Evolutionary conservation across 2,888 invertebrate genomes (phyloP), one percentile per base, ranked within the genome.

Genomic region (Oligia strigilis): DNA sequence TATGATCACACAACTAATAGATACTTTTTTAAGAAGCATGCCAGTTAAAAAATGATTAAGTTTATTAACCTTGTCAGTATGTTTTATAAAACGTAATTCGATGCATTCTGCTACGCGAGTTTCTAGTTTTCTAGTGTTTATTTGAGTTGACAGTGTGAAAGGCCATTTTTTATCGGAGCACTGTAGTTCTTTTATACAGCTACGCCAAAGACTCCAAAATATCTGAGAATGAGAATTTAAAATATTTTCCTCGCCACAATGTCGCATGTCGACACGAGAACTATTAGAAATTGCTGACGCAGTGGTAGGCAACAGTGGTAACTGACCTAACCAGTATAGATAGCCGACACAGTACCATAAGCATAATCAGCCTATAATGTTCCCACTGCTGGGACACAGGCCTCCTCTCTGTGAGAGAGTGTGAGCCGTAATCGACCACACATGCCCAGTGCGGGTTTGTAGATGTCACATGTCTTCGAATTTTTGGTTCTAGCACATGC

Each of bases 131-230:
- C 66, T 75, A 65, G 77, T 69, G 58, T 62, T 72, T 29, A 64
- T 77, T 83, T 78, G 58, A 74, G 79, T 66, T 17, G 74, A 65
- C 49, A 72, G 4, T 74, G 62, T 58, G 71, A 89, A 89, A 43
- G 88, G 88, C 88, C 88, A 89, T 75, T 62, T 88, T 77, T 82
- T 88, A 46, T 76, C 77, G 14, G 82, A 66, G 6, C 90, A 85
- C 77, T 92, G 91, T 85, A 94, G 93, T 92, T 90, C 96, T 91
- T 84, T 93, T 92, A 98, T 94, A 81, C 97, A 95, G 77, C 96
- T 96, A 85, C 97, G 97, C 98, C 98, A 98, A 58, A 97, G 91
- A 80, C 96, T 95, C 98, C 98, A 98, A 89, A 96, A 97, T 94
- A 97, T 96, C 97, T 97, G 86, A 70, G 86, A 89, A 81, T 72